A percentile compares a stretch with the other conserved stretches of the same genome.
Conservation (phyloP, 2,113 vertebrate species). For the Ailuropoda melanoleuca region DNA sequence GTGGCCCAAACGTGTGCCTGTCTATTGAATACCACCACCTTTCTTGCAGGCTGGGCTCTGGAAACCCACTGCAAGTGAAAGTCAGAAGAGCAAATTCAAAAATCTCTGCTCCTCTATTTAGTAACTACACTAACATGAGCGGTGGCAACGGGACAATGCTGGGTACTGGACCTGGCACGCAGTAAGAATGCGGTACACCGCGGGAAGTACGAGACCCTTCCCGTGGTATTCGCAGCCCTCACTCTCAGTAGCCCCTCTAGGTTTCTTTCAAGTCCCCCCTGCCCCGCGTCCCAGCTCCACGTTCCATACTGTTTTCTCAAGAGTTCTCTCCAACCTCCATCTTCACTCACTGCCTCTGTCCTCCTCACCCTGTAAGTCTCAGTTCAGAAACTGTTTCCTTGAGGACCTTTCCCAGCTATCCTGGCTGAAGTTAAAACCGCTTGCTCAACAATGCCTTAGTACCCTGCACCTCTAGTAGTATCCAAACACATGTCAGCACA, state of each 20-base stretch:
- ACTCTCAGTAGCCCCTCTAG: not conserved
- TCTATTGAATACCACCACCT: not conserved
- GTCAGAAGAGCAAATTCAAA: not conserved
- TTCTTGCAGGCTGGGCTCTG: not conserved
- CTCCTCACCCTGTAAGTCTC: not conserved
- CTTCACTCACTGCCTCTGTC: not conserved
- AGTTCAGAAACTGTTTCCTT: not conserved
- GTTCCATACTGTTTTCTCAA: not conserved
- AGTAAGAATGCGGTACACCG: not conserved
- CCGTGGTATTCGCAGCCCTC: accelerated
- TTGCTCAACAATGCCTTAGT: not conserved
- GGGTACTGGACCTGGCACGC: not conserved
- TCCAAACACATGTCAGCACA: not conserved
- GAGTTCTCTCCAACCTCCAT: not conserved
- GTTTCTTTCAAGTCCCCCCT: not conserved
- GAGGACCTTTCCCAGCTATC: not conserved
- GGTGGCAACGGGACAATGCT: not conserved
- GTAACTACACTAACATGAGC: not conserved
- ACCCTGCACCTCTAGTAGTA: not conserved
- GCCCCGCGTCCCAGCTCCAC: not conserved
- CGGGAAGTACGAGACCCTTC: not conserved
- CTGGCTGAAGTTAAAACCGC: not conserved
- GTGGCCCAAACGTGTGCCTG: not conserved
- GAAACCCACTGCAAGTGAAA: not conserved
- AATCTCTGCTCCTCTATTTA: not conserved